Conservation (phyloP, 2,888 invertebrate genomes). For the Palloptera scutellata region DNA sequence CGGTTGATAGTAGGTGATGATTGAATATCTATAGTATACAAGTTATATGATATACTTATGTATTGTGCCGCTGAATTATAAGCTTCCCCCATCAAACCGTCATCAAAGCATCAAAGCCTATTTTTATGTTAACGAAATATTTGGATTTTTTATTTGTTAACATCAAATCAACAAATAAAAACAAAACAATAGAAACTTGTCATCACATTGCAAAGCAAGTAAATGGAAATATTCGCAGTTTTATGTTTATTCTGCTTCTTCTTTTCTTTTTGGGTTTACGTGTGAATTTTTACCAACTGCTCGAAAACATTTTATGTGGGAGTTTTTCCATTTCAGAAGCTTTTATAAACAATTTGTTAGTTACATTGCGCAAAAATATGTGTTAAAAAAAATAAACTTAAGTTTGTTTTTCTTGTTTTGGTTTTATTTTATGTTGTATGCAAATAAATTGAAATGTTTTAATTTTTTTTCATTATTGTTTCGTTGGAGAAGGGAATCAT, state of each 20-base stretch:
- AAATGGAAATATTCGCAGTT: background rate
- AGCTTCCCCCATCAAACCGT: background rate
- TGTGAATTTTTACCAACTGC: background rate
- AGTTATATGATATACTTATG: no score
- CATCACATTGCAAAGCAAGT: no score
- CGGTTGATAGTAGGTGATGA: no score
- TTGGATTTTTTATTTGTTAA: no score
- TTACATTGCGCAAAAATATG: conserved; percentile 38
- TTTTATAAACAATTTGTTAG: conserved; percentile 34
- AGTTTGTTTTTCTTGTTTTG: background rate
- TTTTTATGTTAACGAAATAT: no score
- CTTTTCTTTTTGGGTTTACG: background rate
- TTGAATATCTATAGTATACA: no score
- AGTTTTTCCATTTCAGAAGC: conserved; percentile 39
- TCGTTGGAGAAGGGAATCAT: no score
- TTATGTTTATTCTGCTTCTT: background rate
- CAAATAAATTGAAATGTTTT: no score
- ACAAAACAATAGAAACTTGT: no score
- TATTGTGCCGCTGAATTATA: no score
- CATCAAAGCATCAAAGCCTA: background rate
- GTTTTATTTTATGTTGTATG: background rate
- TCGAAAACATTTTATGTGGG: conserved; percentile 30
- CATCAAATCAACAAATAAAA: no score
- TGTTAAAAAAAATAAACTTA: background rate
- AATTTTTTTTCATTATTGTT: no score